Evolutionary conservation across 2,888 invertebrate genomes (phyloP).

Genomic region (Dyspetes luteomarginatus): DNA sequence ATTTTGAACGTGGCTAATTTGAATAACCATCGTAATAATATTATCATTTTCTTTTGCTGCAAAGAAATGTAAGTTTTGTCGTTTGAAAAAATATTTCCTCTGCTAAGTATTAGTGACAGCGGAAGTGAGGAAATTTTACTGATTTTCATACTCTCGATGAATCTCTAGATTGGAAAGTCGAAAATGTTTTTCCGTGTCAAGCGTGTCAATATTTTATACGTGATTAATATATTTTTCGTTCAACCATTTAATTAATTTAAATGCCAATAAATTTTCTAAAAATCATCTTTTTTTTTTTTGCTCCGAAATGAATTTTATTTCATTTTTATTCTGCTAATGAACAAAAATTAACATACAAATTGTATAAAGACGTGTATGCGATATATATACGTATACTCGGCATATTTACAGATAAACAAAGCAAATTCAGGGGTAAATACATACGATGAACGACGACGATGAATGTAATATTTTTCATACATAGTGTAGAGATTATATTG

Average conservation of each 20-base stretch:
- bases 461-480: background rate
- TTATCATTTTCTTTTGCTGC: no score
- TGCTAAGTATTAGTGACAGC: no score
- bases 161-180: no score
- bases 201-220: no score
- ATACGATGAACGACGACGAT: background rate
- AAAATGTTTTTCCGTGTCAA: no score
- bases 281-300: slow-evolving; percentile 2
- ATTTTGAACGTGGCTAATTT: no score
- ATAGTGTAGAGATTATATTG: background rate
- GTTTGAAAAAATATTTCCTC: no score
- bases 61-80: no score
- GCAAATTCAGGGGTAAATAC: background rate
- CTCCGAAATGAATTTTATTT: background rate
- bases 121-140: no score
- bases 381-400: slow-evolving; percentile 20
- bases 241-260: slow-evolving; percentile 26
- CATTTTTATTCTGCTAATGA: background rate
- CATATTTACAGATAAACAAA: slow-evolving; percentile 35
- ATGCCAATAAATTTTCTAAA: background rate
- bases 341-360: slow-evolving; percentile 1
- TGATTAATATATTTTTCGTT: background rate
- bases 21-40: no score
- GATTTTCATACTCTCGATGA: no score
- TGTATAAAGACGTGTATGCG: slow-evolving; percentile 2